Evolutionary conservation across 2,113 vertebrate genomes (phyloP).

Genomic region (Tamias sibiricus): DNA sequence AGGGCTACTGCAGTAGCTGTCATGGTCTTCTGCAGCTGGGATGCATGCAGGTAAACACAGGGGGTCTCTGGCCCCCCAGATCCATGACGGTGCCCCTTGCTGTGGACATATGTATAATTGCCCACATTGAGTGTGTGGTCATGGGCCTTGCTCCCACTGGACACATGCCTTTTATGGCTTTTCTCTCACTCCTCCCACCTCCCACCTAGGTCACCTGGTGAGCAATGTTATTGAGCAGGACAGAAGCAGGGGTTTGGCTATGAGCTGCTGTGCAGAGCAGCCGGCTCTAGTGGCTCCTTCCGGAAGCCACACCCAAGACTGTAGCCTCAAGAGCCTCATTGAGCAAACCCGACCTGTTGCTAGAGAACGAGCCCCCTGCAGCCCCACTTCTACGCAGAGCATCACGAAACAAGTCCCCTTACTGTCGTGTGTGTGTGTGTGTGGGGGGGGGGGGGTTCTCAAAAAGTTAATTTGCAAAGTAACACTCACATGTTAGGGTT

Average conservation of each 20-base stretch:
- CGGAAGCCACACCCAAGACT: neutral
- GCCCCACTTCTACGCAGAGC: neutral
- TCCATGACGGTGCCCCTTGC: neutral
- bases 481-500: neutral
- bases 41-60: neutral
- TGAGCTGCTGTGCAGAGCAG: neutral
- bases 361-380: neutral
- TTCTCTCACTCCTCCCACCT: neutral
- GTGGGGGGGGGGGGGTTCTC: neutral
- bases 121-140: neutral
- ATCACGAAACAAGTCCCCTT: neutral
- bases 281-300: neutral
- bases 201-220: neutral
- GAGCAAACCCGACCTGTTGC: neutral
- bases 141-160: neutral
- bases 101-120: neutral
- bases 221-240: neutral
- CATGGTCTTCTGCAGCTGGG: neutral
- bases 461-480: neutral
- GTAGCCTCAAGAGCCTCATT: fast-evolving
- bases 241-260: neutral
- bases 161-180: neutral
- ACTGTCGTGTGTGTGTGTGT: fast-evolving
- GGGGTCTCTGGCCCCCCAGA: neutral
- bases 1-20: neutral